Evolutionary conservation across 2,113 vertebrate genomes (phyloP).

Genomic region (Peromyscus maniculatus): DNA sequence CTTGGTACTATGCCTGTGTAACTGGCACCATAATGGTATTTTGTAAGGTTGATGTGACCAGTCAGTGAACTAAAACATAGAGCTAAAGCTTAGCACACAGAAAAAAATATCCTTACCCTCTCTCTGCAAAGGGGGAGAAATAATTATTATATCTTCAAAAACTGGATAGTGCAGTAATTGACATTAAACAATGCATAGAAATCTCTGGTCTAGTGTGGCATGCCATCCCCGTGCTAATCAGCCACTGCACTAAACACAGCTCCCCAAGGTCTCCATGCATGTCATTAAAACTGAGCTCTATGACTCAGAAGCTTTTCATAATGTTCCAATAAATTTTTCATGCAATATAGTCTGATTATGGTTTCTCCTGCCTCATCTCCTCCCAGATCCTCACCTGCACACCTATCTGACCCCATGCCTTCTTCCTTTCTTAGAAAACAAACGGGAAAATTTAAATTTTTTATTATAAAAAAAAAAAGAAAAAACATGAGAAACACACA

Average conservation of each 20-base stretch:
- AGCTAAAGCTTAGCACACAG: not conserved
- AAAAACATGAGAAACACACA: not conserved
- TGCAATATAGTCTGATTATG: not conserved
- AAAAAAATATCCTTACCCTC: not conserved
- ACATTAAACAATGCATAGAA: not conserved
- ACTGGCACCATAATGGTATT: not conserved
- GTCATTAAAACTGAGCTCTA: rapidly evolving
- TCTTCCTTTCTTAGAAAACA: not conserved
- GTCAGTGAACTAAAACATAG: not conserved
- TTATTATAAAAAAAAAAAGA: not conserved
- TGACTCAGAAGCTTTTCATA: not conserved
- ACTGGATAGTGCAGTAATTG: not conserved
- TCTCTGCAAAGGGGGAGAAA: not conserved
- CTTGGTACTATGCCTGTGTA: not conserved
- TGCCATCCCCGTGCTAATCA: rapidly evolving
- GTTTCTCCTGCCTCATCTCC: not conserved
- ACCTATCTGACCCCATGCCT: not conserved
- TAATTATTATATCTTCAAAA: not conserved
- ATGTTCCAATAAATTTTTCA: not conserved
- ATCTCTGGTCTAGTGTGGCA: no score
- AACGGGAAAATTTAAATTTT: not conserved
- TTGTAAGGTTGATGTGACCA: not conserved
- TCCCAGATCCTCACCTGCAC: not conserved
- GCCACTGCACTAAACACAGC: not conserved
- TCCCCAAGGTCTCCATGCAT: rapidly evolving